Evolutionary conservation across 2,888 invertebrate genomes (phyloP).

Genomic region (Orthosia gracilis): DNA sequence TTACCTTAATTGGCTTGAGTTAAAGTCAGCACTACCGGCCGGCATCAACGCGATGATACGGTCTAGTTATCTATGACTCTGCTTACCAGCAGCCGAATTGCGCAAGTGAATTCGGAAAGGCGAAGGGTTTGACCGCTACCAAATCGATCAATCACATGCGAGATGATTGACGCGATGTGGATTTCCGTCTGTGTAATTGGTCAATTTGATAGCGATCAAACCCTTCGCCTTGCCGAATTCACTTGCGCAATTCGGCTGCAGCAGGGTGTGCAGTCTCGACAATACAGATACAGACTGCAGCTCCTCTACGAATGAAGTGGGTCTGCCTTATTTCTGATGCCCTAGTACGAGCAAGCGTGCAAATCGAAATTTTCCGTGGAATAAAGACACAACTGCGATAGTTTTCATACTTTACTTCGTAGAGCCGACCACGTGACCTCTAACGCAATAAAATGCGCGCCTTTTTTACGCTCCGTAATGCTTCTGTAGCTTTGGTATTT

Average conservation of each 20-base stretch:
- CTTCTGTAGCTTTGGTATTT: too few relatives aligned
- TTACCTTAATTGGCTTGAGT: not conserved
- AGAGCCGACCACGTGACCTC: not conserved
- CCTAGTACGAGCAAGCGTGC: constrained; percentile 18
- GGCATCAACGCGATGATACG: not conserved
- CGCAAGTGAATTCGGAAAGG: too few relatives aligned
- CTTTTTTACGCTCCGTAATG: not conserved
- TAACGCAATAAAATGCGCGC: not conserved
- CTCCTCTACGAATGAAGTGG: not conserved
- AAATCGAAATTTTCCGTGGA: constrained; percentile 26
- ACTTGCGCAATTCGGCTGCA: too few relatives aligned
- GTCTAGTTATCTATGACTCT: not conserved
- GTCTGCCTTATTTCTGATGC: not conserved
- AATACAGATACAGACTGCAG: too few relatives aligned
- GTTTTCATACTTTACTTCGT: not conserved
- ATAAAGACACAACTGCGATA: constrained; percentile 20
- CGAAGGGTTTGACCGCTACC: too few relatives aligned
- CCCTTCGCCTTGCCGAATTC: too few relatives aligned
- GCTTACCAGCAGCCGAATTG: too few relatives aligned
- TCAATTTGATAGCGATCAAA: too few relatives aligned
- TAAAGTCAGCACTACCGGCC: not conserved
- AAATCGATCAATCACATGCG: too few relatives aligned
- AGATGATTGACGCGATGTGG: too few relatives aligned
- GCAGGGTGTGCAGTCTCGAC: too few relatives aligned
- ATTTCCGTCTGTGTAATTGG: too few relatives aligned